Conservation (phyloP, 2,797 vertebrate species). For the Remorina albescens region DNA sequence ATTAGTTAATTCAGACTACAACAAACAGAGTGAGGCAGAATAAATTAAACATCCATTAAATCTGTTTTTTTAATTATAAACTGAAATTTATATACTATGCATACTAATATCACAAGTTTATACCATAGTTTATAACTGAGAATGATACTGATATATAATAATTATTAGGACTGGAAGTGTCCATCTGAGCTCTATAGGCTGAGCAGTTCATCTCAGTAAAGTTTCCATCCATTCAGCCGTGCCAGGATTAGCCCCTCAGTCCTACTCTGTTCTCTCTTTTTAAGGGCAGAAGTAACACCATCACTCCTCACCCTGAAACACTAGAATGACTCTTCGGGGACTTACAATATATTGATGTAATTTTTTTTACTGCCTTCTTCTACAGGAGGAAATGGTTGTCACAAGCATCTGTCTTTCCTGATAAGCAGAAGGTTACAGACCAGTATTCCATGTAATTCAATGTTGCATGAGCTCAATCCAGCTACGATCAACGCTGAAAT, state of each 20-base stretch:
- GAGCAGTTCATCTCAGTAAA: conserved; percentile 6
- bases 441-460: background rate
- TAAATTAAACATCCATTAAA: background rate
- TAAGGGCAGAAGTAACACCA: background rate
- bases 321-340: conserved; percentile 1
- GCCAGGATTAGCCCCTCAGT: conserved; percentile 38
- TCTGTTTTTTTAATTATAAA: background rate
- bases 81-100: background rate
- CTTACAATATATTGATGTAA: background rate
- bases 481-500: background rate
- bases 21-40: background rate
- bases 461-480: background rate
- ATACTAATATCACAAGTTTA: background rate
- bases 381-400: background rate
- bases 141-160: background rate
- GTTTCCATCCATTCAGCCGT: conserved; percentile 25
- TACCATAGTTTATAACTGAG: background rate
- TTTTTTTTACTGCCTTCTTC: background rate
- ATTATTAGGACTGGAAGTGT: background rate
- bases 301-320: conserved; percentile 9
- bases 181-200: background rate
- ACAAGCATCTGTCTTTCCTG: background rate
- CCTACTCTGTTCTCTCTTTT: background rate
- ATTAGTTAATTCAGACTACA: conserved; percentile 29
- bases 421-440: background rate